Conservation (phyloP, 2,113 vertebrate genomes). For the Enhydra lutris region DNA sequence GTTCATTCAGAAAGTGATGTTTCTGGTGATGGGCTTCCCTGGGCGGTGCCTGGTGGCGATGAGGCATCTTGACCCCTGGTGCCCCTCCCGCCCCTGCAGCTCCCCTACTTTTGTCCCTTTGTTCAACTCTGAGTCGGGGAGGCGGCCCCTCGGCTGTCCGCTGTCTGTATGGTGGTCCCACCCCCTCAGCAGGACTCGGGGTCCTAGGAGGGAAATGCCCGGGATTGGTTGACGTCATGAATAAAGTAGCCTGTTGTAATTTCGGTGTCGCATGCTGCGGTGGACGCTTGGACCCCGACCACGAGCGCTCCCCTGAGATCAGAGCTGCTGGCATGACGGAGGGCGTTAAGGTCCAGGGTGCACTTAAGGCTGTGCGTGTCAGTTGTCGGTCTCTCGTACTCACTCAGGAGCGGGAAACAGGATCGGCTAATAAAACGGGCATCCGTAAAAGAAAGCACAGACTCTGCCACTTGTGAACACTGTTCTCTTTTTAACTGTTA, state of each 20-base stretch:
- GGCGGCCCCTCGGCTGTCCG: no score
- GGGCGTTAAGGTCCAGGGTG: fast-evolving
- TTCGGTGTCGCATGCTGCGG: fast-evolving
- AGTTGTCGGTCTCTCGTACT: not conserved
- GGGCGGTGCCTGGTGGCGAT: fast-evolving
- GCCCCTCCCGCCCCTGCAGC: not conserved
- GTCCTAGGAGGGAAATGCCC: fast-evolving
- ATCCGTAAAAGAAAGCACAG: fast-evolving
- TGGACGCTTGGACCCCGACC: not conserved
- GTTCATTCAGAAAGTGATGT: fast-evolving
- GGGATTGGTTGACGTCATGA: fast-evolving
- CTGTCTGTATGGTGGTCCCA: not conserved
- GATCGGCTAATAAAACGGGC: not conserved
- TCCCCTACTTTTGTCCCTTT: not conserved
- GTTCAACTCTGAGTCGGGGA: not conserved
- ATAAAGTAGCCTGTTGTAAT: fast-evolving
- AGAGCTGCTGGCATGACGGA: fast-evolving
- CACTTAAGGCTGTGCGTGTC: fast-evolving
- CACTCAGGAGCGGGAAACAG: not conserved
- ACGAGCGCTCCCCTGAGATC: fast-evolving
- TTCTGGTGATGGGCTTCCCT: not conserved
- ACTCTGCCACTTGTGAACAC: not conserved
- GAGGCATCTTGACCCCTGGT: not conserved
- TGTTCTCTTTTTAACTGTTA: not conserved
- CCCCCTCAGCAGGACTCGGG: not conserved